A percentile compares a stretch with the other conserved stretches of the same genome.
phyloP scores from a whole-genome alignment of 1,140 invertebrate species.

The Dysdera silvatica region DNA sequence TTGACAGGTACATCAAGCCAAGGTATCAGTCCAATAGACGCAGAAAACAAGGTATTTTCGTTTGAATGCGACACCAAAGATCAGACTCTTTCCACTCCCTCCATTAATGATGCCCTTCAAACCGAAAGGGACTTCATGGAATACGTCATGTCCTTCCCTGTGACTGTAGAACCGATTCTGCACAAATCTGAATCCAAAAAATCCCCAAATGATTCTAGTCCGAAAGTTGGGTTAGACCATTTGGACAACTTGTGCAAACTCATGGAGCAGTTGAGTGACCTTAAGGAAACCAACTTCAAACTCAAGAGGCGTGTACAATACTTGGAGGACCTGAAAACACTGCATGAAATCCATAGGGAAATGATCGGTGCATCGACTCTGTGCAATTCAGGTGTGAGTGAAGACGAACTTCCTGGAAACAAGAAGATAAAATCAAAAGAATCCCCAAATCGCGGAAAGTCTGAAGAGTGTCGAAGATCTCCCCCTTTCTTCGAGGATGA shows the following conservation, averaged over 20 bases:
- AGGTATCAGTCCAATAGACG: constrained; percentile 4
- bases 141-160: constrained; percentile 21
- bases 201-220: constrained; percentile 14
- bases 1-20: constrained; percentile 9
- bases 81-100: constrained; percentile 11
- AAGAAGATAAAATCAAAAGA: neutral
- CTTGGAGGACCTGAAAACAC: constrained; percentile 59
- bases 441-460: neutral
- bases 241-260: constrained; percentile 64
- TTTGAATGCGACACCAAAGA: too few relatives aligned
- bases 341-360: constrained; percentile 49
- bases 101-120: constrained; percentile 19
- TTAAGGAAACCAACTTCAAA: constrained; percentile 61
- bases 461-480: constrained; percentile 2
- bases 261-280: constrained; percentile 61
- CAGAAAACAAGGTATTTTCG: neutral
- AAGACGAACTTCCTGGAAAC: constrained; percentile 19
- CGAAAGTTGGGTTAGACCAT: constrained; percentile 57
- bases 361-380: constrained; percentile 12
- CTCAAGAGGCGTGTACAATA: constrained; percentile 60
- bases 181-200: neutral
- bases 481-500: too few relatives aligned
- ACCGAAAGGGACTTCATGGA: constrained; percentile 27
- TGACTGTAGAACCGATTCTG: neutral
- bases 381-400: constrained; percentile 22